phyloP scores from a whole-genome alignment of 2,888 invertebrate species.

The Linyphia triangularis region DNA sequence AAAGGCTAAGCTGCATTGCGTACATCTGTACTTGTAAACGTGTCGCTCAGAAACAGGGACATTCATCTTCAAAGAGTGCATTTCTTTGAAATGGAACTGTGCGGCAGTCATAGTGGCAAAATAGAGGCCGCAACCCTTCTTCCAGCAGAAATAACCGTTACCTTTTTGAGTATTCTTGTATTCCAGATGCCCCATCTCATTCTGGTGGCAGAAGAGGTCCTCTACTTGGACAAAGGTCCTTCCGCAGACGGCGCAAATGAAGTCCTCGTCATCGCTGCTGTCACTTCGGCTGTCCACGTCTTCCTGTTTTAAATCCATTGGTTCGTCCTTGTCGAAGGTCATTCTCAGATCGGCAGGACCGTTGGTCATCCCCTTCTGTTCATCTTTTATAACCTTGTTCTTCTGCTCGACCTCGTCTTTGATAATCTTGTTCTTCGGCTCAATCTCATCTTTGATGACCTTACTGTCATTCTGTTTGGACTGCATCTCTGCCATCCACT shows the following conservation, averaged over 20 bases:
- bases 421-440: neutral
- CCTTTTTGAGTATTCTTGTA: constrained; percentile 83
- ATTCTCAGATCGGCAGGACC: constrained; percentile 14
- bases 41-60: constrained; percentile 93
- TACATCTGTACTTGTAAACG: constrained; percentile 96
- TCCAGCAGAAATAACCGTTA: constrained; percentile 89
- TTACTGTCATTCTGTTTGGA: neutral
- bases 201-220: constrained; percentile 91
- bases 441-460: neutral
- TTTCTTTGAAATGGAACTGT: constrained; percentile 89
- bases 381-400: neutral
- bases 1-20: constrained; percentile 97
- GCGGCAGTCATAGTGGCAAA: constrained; percentile 89
- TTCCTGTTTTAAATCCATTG: constrained; percentile 68
- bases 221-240: constrained; percentile 89
- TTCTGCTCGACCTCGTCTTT: constrained; percentile 11
- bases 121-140: constrained; percentile 92
- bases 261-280: constrained; percentile 76
- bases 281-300: constrained; percentile 57
- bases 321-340: constrained; percentile 4
- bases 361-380: constrained; percentile 40
- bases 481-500: constrained; percentile 63
- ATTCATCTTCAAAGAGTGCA: constrained; percentile 78
- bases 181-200: constrained; percentile 88
- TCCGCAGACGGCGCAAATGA: constrained; percentile 88